Percentiles rank a stretch among this genome's conserved stretches.
These are phyloP conservation scores for Chamaetylas fuelleborni DNA, from an alignment of 2,113 vertebrate genomes.

Conservation along the genomic window DNA sequence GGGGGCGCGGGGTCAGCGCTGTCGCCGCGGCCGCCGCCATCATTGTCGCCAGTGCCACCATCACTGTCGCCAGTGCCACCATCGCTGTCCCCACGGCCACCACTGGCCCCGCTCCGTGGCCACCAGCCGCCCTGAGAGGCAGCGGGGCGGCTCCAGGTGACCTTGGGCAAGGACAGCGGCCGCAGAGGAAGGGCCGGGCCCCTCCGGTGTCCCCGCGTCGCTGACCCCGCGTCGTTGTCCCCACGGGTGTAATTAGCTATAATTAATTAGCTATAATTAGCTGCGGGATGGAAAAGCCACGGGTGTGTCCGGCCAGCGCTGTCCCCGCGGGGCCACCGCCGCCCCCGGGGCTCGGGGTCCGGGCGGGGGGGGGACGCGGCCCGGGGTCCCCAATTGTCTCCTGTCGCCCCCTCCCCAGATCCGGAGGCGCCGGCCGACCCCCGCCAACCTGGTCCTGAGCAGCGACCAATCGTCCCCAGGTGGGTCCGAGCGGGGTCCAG, in stretches of 20 bases:
- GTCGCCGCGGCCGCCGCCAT: too few species aligned
- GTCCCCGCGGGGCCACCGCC: too few species aligned
- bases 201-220: not conserved
- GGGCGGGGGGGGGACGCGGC: too few species aligned
- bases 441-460: slow-evolving; percentile 89
- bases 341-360: too few species aligned
- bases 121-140: not conserved
- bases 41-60: too few species aligned
- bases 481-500: slow-evolving; percentile 17
- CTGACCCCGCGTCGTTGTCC: not conserved
- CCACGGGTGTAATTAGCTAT: too few species aligned
- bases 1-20: too few species aligned
- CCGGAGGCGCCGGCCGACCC: slow-evolving; percentile 89
- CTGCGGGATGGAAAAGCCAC: not conserved
- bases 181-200: not conserved
- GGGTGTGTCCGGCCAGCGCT: not conserved
- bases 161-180: not conserved
- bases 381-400: not conserved
- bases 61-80: too few species aligned
- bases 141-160: not conserved
- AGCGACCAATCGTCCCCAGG: slow-evolving; percentile 94
- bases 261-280: not conserved
- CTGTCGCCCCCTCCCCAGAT: slow-evolving; percentile 69
- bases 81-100: too few species aligned
- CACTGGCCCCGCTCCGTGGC: not conserved